These are phyloP conservation scores for Dryas iulia DNA, from an alignment of 1,140 invertebrate species.

Conservation along the genomic window DNA sequence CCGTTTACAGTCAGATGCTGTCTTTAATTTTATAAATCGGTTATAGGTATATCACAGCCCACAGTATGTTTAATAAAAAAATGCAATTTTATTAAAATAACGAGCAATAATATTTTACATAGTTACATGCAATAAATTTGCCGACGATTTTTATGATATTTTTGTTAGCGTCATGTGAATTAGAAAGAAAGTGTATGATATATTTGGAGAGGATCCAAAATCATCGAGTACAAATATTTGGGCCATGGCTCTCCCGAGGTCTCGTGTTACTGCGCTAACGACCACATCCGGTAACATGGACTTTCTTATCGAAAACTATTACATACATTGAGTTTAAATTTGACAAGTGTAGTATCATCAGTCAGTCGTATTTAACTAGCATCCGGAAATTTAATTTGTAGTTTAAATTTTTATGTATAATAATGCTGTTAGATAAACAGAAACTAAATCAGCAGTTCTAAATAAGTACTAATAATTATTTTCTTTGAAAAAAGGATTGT, in stretches of 20 bases:
- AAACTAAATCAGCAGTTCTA: background rate
- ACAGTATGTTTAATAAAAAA: too few relatives aligned
- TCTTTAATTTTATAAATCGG: too few relatives aligned
- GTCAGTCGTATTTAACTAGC: background rate
- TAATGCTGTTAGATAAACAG: too few relatives aligned
- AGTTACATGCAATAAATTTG: background rate
- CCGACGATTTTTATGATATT: conserved; percentile 37
- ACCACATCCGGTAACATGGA: conserved; percentile 76
- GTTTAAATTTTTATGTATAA: too few relatives aligned
- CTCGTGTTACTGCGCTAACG: conserved; percentile 61
- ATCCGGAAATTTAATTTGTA: background rate
- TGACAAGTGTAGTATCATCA: too few relatives aligned
- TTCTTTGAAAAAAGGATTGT: too few relatives aligned
- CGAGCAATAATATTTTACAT: background rate
- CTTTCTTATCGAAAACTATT: conserved; percentile 68
- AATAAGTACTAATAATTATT: too few relatives aligned
- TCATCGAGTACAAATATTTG: conserved; percentile 62
- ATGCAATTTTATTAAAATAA: background rate
- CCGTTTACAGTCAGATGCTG: too few relatives aligned
- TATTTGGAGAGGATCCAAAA: conserved; percentile 66
- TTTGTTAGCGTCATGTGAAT: conserved; percentile 18
- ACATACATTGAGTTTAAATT: background rate
- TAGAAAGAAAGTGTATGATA: conserved; percentile 51
- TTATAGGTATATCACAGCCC: too few relatives aligned
- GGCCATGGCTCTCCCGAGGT: conserved; percentile 67